Evolutionary conservation across 2,113 vertebrate species (phyloP).

Genomic region (Copsychus sechellarum): DNA sequence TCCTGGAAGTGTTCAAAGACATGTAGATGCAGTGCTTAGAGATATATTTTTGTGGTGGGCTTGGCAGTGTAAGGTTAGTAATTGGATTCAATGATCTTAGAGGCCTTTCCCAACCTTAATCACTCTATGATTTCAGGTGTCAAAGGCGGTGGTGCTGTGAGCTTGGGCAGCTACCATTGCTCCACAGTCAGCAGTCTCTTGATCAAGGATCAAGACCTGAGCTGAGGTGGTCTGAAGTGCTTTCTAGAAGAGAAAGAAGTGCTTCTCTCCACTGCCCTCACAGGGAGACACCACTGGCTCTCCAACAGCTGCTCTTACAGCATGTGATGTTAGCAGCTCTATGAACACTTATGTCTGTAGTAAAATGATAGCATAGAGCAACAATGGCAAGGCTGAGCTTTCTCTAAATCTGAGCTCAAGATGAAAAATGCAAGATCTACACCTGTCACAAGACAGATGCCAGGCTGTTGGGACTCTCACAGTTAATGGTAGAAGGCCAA

Average conservation of each 20-base stretch:
- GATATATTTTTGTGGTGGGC: neutral
- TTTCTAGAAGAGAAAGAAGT: neutral
- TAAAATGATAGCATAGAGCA: neutral
- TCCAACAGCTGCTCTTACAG: neutral
- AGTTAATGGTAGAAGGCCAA: neutral
- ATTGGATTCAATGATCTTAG: neutral
- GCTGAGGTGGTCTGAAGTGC: neutral
- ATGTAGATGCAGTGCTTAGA: neutral
- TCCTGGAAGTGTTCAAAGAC: neutral
- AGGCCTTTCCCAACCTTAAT: neutral
- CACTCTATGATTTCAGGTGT: neutral
- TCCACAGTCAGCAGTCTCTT: neutral
- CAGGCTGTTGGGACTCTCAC: neutral
- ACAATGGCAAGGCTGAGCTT: neutral
- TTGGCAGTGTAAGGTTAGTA: neutral
- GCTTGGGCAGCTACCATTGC: neutral
- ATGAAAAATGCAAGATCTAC: neutral
- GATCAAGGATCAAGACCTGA: neutral
- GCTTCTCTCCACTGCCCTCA: neutral
- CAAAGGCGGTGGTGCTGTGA: neutral
- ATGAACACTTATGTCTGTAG: neutral
- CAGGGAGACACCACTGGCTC: neutral
- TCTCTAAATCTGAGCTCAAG: neutral
- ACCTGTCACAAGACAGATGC: neutral
- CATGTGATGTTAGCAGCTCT: neutral